Percentiles rank a stretch among this genome's conserved stretches.
These are phyloP conservation scores for Arvicanthis niloticus DNA, from an alignment of 2,113 vertebrate genomes.

Conservation along the genomic window DNA sequence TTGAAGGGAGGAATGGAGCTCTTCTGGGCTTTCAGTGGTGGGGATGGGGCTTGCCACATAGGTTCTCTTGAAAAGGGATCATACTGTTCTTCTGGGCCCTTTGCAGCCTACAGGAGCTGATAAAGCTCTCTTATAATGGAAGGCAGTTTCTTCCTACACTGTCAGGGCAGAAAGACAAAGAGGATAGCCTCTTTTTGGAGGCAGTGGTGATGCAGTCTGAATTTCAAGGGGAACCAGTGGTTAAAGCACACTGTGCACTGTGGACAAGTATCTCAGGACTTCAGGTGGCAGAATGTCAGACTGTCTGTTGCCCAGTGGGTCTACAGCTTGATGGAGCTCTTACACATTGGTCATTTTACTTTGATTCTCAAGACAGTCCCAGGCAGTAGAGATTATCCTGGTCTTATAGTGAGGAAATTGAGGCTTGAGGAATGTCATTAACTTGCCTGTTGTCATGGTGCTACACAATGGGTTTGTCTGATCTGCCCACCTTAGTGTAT, in stretches of 20 bases:
- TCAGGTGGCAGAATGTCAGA: background rate
- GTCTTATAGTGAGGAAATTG: background rate
- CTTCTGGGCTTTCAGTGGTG: background rate
- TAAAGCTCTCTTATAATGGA: constrained; percentile 54
- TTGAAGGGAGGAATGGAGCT: constrained; percentile 48
- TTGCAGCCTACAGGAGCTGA: background rate
- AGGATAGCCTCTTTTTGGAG: background rate
- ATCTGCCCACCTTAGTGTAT: background rate
- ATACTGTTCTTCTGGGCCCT: constrained; percentile 20
- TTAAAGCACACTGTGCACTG: background rate
- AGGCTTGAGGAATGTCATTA: background rate
- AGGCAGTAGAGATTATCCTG: background rate
- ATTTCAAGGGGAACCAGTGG: background rate
- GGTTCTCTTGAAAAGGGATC: constrained; percentile 28
- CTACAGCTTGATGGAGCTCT: background rate
- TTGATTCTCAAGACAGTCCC: background rate
- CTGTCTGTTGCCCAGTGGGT: background rate
- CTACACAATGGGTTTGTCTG: background rate
- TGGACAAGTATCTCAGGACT: background rate
- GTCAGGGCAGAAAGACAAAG: background rate
- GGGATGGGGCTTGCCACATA: background rate
- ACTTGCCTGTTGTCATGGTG: background rate
- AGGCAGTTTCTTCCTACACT: background rate
- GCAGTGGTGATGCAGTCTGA: background rate
- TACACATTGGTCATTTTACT: background rate